Conservation (phyloP, 2,113 vertebrate genomes). For the Montifringilla adamsi region DNA sequence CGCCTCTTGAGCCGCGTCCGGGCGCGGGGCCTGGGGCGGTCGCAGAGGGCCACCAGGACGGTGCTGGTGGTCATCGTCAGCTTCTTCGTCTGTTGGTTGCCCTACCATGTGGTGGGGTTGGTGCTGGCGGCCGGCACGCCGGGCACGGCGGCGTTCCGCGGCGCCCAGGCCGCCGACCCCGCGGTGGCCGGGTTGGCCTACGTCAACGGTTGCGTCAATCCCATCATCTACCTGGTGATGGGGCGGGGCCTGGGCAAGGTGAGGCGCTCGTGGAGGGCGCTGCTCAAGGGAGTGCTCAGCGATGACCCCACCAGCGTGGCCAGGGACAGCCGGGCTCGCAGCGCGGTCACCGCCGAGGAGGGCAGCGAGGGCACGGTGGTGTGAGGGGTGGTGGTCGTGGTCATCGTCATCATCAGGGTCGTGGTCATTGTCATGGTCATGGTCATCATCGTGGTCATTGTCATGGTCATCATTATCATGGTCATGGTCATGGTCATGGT, state of each 20-base stretch:
- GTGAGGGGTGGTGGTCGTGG: background rate
- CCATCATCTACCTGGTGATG: background rate
- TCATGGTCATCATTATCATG: no score
- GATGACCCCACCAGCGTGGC: background rate
- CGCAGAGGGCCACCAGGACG: background rate
- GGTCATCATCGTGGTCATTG: no score
- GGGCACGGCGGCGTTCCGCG: background rate
- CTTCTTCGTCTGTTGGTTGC: background rate
- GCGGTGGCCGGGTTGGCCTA: background rate
- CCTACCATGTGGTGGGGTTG: background rate
- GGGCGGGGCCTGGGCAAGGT: no score
- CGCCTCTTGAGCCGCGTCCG: background rate
- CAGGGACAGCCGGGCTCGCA: background rate
- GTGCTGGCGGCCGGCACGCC: background rate
- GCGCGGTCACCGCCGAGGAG: background rate
- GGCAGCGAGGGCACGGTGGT: background rate
- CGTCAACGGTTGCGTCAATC: background rate
- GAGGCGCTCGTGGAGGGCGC: background rate
- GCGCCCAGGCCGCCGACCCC: background rate
- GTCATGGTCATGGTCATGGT: no score
- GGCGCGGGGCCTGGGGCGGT: fast-evolving
- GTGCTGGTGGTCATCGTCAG: background rate
- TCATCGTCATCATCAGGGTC: fast-evolving
- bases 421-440: background rate
- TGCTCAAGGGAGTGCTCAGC: background rate